A percentile compares a stretch with the other conserved stretches of the same genome.
Evolutionary conservation across 2,797 vertebrate species (phyloP).

Genomic region (Uromys caudimaculatus): DNA sequence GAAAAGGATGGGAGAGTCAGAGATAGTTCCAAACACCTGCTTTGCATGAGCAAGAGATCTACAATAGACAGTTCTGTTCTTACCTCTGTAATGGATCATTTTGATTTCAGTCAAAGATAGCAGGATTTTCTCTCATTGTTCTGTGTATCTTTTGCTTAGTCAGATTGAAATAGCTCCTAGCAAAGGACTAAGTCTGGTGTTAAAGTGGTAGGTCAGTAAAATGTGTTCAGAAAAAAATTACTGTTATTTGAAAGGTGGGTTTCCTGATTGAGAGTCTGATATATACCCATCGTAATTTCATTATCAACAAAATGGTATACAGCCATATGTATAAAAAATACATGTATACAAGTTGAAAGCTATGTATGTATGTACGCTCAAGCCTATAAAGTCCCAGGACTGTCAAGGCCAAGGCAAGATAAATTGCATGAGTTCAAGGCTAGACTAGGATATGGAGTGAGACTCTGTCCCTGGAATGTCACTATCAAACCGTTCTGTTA

Average conservation of each 20-base stretch:
- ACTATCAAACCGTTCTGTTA: not conserved
- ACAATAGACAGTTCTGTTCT: not conserved
- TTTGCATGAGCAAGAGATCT: not conserved
- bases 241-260: not conserved
- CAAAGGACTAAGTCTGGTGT: not conserved
- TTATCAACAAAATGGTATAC: not conserved
- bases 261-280: constrained; percentile 1
- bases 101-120: constrained; percentile 13
- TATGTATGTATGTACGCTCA: no score
- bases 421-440: not conserved
- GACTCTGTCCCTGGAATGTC: not conserved
- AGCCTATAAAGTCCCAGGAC: not conserved
- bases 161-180: not conserved
- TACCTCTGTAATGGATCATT: not conserved
- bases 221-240: constrained; percentile 16
- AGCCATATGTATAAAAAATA: not conserved
- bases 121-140: not conserved
- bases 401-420: not conserved
- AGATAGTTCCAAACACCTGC: not conserved
- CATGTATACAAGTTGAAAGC: not conserved
- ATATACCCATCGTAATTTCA: not conserved
- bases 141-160: not conserved
- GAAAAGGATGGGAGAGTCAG: not conserved
- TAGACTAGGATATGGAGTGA: not conserved
- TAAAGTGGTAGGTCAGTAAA: constrained; percentile 1